A percentile compares a stretch with the other conserved stretches of the same genome.
Evolutionary conservation across 2,888 invertebrate genomes (phyloP).

Genomic region (Apotomis betuletana): DNA sequence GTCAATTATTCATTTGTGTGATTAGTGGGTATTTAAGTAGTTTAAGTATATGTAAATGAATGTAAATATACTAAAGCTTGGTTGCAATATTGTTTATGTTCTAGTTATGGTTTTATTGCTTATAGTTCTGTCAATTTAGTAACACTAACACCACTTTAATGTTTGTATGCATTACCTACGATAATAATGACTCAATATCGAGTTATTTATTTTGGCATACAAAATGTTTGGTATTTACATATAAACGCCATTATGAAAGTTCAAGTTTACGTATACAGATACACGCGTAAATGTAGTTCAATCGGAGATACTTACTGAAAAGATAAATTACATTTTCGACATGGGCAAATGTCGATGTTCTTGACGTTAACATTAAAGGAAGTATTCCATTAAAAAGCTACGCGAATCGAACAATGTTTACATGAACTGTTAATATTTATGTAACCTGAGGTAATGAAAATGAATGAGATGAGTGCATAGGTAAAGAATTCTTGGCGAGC

Average conservation of each 20-base stretch:
- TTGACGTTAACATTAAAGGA: too few species aligned
- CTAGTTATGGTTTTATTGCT: slow-evolving; percentile 40
- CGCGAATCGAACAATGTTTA: too few species aligned
- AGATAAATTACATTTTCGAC: too few species aligned
- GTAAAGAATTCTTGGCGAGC: slow-evolving; percentile 61
- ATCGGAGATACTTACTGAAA: too few species aligned
- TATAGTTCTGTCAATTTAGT: slow-evolving; percentile 39
- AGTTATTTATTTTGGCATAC: not conserved
- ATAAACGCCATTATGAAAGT: too few species aligned
- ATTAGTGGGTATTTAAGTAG: slow-evolving; percentile 40
- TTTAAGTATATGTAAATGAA: slow-evolving; percentile 42
- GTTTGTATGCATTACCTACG: slow-evolving; percentile 9
- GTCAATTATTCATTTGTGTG: slow-evolving; percentile 35
- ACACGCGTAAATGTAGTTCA: too few species aligned
- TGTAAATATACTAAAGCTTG: slow-evolving; percentile 41
- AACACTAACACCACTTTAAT: slow-evolving; percentile 8
- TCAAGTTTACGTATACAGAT: too few species aligned
- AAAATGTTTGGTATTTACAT: not conserved
- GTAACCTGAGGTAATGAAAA: slow-evolving; percentile 47
- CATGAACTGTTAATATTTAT: not conserved
- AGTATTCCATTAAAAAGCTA: too few species aligned
- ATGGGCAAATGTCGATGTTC: too few species aligned
- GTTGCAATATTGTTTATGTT: slow-evolving; percentile 41
- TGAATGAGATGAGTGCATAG: slow-evolving; percentile 60
- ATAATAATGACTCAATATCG: not conserved